A percentile compares a stretch with the other conserved stretches of the same genome.
Evolutionary conservation across 2,888 invertebrate genomes (phyloP).

Genomic region (Rhimphoctona megacephalus): DNA sequence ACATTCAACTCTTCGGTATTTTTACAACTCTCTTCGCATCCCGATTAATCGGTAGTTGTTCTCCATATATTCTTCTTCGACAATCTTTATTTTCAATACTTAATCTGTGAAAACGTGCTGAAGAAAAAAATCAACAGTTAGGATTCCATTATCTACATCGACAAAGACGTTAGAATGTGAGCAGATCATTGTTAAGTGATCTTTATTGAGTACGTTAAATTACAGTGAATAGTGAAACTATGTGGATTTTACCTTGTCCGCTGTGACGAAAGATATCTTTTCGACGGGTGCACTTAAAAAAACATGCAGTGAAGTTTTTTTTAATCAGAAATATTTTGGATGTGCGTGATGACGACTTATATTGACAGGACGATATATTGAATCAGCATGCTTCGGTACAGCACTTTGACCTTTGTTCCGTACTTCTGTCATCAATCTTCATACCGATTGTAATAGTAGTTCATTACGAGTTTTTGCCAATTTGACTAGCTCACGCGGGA

Average conservation of each 20-base stretch:
- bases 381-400: background rate
- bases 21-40: background rate
- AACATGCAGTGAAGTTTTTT: constrained; percentile 1
- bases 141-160: background rate
- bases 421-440: background rate
- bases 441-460: background rate
- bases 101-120: constrained; percentile 1
- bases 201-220: background rate
- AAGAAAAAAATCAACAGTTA: background rate
- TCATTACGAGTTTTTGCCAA: background rate
- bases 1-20: constrained; percentile 8
- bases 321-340: background rate
- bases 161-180: background rate
- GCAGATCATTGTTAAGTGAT: background rate
- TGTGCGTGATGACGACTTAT: background rate
- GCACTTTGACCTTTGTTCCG: background rate
- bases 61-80: background rate
- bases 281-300: background rate
- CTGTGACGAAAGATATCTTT: background rate
- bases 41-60: background rate
- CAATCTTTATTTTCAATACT: background rate
- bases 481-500: background rate
- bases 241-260: background rate
- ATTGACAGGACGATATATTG: background rate
- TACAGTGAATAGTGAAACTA: constrained; percentile 4